Percentiles rank a stretch among this genome's conserved stretches.
phyloP scores from a whole-genome alignment of 2,113 vertebrate genomes.

The Sturnira hondurensis region DNA sequence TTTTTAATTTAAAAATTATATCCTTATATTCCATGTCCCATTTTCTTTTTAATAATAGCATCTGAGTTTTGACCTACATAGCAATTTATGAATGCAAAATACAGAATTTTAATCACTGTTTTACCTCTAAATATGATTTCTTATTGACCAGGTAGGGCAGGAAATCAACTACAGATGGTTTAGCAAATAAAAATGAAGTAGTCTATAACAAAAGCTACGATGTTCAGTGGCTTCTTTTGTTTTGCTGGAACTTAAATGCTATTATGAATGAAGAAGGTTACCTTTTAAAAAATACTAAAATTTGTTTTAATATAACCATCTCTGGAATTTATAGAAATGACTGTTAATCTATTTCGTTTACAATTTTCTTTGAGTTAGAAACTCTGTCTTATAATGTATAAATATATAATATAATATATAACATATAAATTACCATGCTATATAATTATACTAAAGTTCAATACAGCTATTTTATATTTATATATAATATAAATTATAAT shows the following conservation, averaged over 20 bases:
- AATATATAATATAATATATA: constrained; percentile 12
- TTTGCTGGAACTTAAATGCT: neutral
- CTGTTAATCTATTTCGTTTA: neutral
- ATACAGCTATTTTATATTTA: neutral
- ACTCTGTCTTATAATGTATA: neutral
- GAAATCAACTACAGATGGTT: constrained; percentile 51
- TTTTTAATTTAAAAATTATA: constrained; percentile 80
- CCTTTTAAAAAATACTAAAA: constrained; percentile 17
- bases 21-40: constrained; percentile 67
- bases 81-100: constrained; percentile 69
- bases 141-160: constrained; percentile 38
- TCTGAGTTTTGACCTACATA: constrained; percentile 62
- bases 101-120: constrained; percentile 64
- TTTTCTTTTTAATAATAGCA: constrained; percentile 74
- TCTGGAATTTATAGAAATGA: constrained; percentile 11
- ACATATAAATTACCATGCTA: neutral
- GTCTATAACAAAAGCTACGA: neutral
- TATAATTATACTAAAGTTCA: neutral
- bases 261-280: neutral
- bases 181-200: constrained; percentile 44
- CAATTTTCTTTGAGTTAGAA: constrained; percentile 38
- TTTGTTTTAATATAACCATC: neutral
- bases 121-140: constrained; percentile 60
- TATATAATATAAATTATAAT: neutral
- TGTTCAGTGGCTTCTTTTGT: neutral